Evolutionary conservation across 1,140 invertebrate genomes (phyloP).

Genomic region (Drosophila nigrodunni): DNA sequence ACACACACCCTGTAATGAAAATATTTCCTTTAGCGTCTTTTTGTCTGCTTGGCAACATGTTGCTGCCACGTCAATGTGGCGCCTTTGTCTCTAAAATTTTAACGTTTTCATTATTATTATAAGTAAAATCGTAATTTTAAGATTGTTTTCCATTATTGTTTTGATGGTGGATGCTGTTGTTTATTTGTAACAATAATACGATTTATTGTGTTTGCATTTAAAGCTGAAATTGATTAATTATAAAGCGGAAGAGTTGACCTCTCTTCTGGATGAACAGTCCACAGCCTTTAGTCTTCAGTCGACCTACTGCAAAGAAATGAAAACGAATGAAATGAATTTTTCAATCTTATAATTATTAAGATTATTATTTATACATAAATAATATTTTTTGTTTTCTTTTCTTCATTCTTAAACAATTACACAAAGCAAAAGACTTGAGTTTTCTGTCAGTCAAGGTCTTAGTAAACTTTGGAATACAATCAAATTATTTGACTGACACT

Average conservation of each 20-base stretch:
- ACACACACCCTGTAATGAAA: constrained; percentile 20
- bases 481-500: constrained; percentile 52
- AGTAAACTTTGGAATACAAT: constrained; percentile 5
- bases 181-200: constrained; percentile 68
- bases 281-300: neutral
- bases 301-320: no score
- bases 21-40: constrained; percentile 28
- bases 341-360: constrained; percentile 62
- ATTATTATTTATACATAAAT: constrained; percentile 24
- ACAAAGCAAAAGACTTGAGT: constrained; percentile 26
- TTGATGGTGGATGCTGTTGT: constrained; percentile 5
- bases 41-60: constrained; percentile 55
- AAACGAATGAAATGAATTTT: constrained; percentile 42
- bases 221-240: constrained; percentile 76
- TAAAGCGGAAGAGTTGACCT: constrained; percentile 65
- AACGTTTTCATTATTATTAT: constrained; percentile 72
- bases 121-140: constrained; percentile 35
- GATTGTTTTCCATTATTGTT: no score
- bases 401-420: constrained; percentile 30
- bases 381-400: neutral
- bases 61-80: constrained; percentile 67
- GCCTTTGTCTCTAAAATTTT: constrained; percentile 79
- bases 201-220: constrained; percentile 77
- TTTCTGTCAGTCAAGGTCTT: constrained; percentile 45
- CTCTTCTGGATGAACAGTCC: neutral